Base-by-base conservation (phyloP, 2,797 vertebrate species). In the Manis pentadactyla region DNA sequence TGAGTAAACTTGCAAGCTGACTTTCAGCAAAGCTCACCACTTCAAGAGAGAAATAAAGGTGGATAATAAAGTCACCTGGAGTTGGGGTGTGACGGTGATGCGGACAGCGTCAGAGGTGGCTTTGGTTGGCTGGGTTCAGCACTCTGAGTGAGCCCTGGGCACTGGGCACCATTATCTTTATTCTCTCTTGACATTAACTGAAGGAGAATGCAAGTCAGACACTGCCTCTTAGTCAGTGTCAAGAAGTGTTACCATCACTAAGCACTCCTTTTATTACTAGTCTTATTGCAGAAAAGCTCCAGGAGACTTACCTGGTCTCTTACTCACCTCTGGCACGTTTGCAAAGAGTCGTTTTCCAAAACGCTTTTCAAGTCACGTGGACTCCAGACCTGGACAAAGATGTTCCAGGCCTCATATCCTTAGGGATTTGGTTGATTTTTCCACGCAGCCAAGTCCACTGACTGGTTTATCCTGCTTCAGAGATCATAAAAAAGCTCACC, bases 161-260 rank as follows among this genome's bases (percentile, higher is more conserved):
- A 25, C 31, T 82, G 39, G 66, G 59, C 90, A 90, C 88, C 42
- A 79, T 88, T 85, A 93, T 86, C 79, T 93, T 89, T 82, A 87
- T 95, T 95, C 57, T 71, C 57, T 92, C 77, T 92, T 90, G 87
- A 94, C 81, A 66, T 69, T 93, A 90, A 79, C 90, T 91, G 88
- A 94, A 95, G 55, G 90, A 94, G 91, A 91, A 85, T 71, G 39
- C 39, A 64, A 93, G 91, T 68, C 79, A 94, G 73, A 88, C n/a
- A 71, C n/a, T 79, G 61, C 25, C 29, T 95, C 84, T 97, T 96
- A 93, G 71, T 87, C 83, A 84, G 23, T 93, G 87, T 97, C 95
- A 95, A 84, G 57, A 66, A 93, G 34, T 88, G 59, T 94, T 82
- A 93, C 5, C 42, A 59, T 92, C 84, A 83, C 39, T 78, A 74